Evolutionary conservation across 2,888 invertebrate genomes (phyloP).

Genomic region (Scrobipalpa atriplicella): DNA sequence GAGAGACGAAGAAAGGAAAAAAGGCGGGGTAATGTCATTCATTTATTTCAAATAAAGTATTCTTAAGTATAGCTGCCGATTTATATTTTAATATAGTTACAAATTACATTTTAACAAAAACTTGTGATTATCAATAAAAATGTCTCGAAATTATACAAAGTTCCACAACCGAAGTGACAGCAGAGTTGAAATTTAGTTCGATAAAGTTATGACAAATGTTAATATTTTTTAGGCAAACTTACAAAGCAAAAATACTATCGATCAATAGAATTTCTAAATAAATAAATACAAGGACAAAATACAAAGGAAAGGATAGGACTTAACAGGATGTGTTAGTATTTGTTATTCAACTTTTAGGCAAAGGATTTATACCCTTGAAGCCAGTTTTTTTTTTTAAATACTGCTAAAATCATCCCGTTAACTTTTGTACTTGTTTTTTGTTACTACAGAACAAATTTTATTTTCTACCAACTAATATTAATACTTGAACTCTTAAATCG

Average conservation of each 20-base stretch:
- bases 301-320: constrained; percentile 66
- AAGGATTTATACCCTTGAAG: constrained; percentile 35
- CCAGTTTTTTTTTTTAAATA: constrained; percentile 39
- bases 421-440: constrained; percentile 41
- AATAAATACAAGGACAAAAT: constrained; percentile 73
- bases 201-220: constrained; percentile 47
- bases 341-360: constrained; percentile 38
- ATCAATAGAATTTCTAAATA: constrained; percentile 59
- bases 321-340: constrained; percentile 60
- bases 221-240: constrained; percentile 67
- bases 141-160: constrained; percentile 51
- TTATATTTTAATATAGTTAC: constrained; percentile 63
- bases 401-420: constrained; percentile 35
- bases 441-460: constrained; percentile 47
- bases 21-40: constrained; percentile 67
- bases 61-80: constrained; percentile 79
- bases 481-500: constrained; percentile 62
- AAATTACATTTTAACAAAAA: constrained; percentile 60
- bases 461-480: constrained; percentile 56
- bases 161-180: constrained; percentile 63
- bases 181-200: constrained; percentile 41
- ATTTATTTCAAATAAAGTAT: constrained; percentile 77
- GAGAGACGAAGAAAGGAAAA: constrained; percentile 41
- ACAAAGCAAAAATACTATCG: constrained; percentile 70
- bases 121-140: constrained; percentile 62